Percentiles rank a stretch among this genome's conserved stretches.
Evolutionary conservation across 1,140 invertebrate genomes (phyloP).

Genomic region (Acarapis woodi): DNA sequence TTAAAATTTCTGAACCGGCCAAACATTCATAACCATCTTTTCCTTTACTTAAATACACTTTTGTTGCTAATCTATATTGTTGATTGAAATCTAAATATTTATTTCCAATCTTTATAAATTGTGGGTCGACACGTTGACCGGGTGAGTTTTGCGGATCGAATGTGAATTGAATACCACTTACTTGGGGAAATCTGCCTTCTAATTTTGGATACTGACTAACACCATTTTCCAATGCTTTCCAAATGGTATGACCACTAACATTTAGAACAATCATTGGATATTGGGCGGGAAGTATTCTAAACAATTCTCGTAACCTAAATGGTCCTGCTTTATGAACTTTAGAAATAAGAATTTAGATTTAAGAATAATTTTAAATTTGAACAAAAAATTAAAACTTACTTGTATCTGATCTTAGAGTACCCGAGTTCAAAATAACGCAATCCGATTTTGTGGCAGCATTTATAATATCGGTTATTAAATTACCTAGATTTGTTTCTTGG

Average conservation of each 20-base stretch:
- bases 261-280: slow-evolving; percentile 44
- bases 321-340: slow-evolving; percentile 38
- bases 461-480: slow-evolving; percentile 64
- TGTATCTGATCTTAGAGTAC: slow-evolving; percentile 49
- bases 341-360: no score
- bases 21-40: slow-evolving; percentile 59
- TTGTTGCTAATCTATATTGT: slow-evolving; percentile 43
- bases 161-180: slow-evolving; percentile 46
- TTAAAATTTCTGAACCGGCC: slow-evolving; percentile 33
- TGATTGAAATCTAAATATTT: slow-evolving; percentile 36
- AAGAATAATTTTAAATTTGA: no score
- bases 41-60: slow-evolving; percentile 35
- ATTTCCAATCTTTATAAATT: slow-evolving; percentile 45
- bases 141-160: slow-evolving; percentile 42
- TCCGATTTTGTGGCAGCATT: slow-evolving; percentile 46
- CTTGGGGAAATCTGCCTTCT: slow-evolving; percentile 50
- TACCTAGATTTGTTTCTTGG: slow-evolving; percentile 53
- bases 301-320: slow-evolving; percentile 56
- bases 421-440: slow-evolving; percentile 60
- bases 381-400: no score
- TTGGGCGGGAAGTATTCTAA: slow-evolving; percentile 47
- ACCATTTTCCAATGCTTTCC: slow-evolving; percentile 46
- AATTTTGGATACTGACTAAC: slow-evolving; percentile 41
- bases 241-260: slow-evolving; percentile 28
- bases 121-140: slow-evolving; percentile 33